Conservation (phyloP, 2,888 invertebrate species). For the Nephrocerus scutellatus region DNA sequence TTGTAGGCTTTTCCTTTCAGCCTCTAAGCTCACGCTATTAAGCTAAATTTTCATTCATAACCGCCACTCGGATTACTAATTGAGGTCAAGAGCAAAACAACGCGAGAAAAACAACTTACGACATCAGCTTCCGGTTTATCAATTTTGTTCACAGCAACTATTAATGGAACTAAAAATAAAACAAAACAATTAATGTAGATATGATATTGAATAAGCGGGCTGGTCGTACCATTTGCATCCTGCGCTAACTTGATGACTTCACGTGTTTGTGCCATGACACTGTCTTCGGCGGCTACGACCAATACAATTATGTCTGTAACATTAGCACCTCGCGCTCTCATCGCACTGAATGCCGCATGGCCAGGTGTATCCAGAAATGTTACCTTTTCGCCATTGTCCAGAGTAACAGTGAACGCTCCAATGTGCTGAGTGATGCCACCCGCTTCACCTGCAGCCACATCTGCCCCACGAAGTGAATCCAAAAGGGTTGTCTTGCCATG, state of each 20-base stretch:
- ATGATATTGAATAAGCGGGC: not conserved
- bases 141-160: slow-evolving; percentile 97
- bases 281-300: slow-evolving; percentile 98
- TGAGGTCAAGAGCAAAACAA: too few relatives aligned
- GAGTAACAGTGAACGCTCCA: slow-evolving; percentile 83
- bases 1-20: too few relatives aligned
- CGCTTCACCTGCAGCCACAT: slow-evolving; percentile 85
- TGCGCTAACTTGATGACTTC: slow-evolving; percentile 85
- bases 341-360: slow-evolving; percentile 92
- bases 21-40: too few relatives aligned
- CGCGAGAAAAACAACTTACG: slow-evolving; percentile 52
- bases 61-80: too few relatives aligned
- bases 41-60: too few relatives aligned
- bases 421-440: slow-evolving; percentile 99
- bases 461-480: slow-evolving; percentile 77
- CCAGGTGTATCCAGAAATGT: slow-evolving; percentile 99
- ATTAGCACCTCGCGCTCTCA: slow-evolving; percentile 89
- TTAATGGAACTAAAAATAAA: slow-evolving; percentile 70
- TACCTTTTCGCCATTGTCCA: slow-evolving; percentile 65
- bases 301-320: slow-evolving; percentile 91
- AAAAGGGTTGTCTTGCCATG: slow-evolving; percentile 98
- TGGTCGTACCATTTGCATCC: slow-evolving; percentile 58
- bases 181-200: slow-evolving; percentile 2
- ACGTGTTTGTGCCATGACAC: slow-evolving; percentile 95
- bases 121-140: slow-evolving; percentile 87